A percentile compares a stretch with the other conserved stretches of the same genome.
These are phyloP conservation scores for Prorops nasuta DNA, from an alignment of 1,140 invertebrate genomes.

Conservation along the genomic window DNA sequence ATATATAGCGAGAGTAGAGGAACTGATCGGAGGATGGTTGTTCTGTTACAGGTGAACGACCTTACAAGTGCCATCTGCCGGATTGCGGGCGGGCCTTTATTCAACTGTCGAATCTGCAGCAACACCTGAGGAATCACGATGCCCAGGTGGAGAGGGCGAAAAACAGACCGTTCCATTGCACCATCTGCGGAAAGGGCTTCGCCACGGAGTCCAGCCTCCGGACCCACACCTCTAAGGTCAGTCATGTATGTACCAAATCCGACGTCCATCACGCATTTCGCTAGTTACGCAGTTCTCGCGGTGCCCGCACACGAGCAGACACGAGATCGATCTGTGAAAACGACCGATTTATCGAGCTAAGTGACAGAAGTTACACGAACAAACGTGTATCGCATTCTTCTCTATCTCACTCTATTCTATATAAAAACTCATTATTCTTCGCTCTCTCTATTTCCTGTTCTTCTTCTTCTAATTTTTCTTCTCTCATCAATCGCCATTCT, in stretches of 20 bases:
- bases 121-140: slow-evolving; percentile 94
- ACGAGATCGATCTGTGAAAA: too few species aligned
- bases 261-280: slow-evolving; percentile 50
- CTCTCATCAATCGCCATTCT: too few species aligned
- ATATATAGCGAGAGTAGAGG: too few species aligned
- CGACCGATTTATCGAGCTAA: too few species aligned
- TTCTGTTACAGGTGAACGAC: slow-evolving; percentile 89
- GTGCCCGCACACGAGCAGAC: slow-evolving; percentile 24
- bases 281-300: slow-evolving; percentile 12
- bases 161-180: slow-evolving; percentile 92
- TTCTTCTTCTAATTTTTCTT: too few species aligned
- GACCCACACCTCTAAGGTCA: slow-evolving; percentile 95
- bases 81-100: slow-evolving; percentile 96
- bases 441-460: too few species aligned
- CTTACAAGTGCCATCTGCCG: slow-evolving; percentile 94
- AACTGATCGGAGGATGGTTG: too few species aligned
- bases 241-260: slow-evolving; percentile 68
- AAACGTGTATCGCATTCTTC: too few species aligned
- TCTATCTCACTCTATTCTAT: too few species aligned
- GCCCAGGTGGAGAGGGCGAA: slow-evolving; percentile 93
- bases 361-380: too few species aligned
- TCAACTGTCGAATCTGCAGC: slow-evolving; percentile 94
- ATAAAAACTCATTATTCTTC: too few species aligned
- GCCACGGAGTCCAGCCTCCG: slow-evolving; percentile 92
- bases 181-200: slow-evolving; percentile 95